A percentile compares a stretch with the other conserved stretches of the same genome.
Conservation (phyloP, 2,113 vertebrate species). For the Chaetura pelagica region DNA sequence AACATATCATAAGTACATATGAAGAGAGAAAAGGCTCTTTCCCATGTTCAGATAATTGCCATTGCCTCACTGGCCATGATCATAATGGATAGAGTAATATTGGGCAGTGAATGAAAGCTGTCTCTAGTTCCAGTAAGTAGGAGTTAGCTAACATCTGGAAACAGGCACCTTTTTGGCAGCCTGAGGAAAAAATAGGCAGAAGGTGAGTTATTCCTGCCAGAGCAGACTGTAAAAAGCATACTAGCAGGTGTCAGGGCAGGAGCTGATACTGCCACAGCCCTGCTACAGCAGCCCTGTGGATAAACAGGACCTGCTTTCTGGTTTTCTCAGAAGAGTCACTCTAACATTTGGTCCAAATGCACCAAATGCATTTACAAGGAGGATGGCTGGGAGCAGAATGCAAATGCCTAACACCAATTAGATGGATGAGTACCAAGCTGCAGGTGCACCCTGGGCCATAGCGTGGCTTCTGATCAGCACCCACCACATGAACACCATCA, state of each 20-base stretch:
- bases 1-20: background rate
- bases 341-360: background rate
- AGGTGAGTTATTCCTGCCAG: background rate
- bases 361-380: background rate
- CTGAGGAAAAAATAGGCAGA: background rate
- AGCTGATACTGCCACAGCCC: background rate
- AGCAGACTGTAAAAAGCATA: background rate
- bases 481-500: background rate
- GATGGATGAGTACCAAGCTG: background rate
- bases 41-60: background rate
- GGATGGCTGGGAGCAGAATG: background rate
- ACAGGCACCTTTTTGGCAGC: background rate
- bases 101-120: background rate
- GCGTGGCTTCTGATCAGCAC: background rate
- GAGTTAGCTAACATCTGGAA: background rate
- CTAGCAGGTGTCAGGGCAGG: background rate
- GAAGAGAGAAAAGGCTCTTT: background rate
- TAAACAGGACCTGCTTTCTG: background rate
- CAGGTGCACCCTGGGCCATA: background rate
- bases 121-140: background rate
- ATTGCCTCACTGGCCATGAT: rapidly evolving
- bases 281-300: background rate
- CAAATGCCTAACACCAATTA: background rate
- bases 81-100: background rate
- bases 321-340: background rate